Evolutionary conservation across 2,888 invertebrate genomes (phyloP).

Genomic region (Cataglyphis cursor): DNA sequence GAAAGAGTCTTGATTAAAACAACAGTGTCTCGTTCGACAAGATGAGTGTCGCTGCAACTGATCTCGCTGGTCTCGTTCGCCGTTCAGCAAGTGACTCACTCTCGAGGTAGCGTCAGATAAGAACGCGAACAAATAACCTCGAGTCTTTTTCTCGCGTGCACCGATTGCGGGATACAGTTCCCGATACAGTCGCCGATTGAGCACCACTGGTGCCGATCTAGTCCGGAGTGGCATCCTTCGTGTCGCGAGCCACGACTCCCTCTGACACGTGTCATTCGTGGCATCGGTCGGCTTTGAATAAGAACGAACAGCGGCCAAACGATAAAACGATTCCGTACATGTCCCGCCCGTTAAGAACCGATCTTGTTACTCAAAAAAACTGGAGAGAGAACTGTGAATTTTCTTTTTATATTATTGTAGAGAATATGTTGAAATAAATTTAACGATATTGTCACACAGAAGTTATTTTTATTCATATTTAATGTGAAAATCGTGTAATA

Average conservation of each 20-base stretch:
- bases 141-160: conserved; percentile 62
- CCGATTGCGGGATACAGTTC: conserved; percentile 17
- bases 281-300: conserved; percentile 57
- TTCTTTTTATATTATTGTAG: background rate
- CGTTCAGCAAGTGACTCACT: conserved; percentile 75
- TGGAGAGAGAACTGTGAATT: background rate
- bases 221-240: conserved; percentile 59
- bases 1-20: conserved; percentile 25
- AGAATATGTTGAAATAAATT: background rate
- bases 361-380: background rate
- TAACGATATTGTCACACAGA: background rate
- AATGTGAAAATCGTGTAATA: background rate
- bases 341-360: conserved; percentile 24
- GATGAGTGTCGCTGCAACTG: conserved; percentile 71
- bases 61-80: conserved; percentile 68
- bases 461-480: background rate
- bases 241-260: conserved; percentile 42
- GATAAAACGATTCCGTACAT: conserved; percentile 44
- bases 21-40: conserved; percentile 2
- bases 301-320: conserved; percentile 56
- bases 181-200: conserved; percentile 52
- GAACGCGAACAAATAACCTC: conserved; percentile 76
- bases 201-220: conserved; percentile 63
- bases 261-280: conserved; percentile 65
- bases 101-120: conserved; percentile 70